phyloP scores from a whole-genome alignment of 2,888 invertebrate genomes.

The Apomyelois bistriatella region DNA sequence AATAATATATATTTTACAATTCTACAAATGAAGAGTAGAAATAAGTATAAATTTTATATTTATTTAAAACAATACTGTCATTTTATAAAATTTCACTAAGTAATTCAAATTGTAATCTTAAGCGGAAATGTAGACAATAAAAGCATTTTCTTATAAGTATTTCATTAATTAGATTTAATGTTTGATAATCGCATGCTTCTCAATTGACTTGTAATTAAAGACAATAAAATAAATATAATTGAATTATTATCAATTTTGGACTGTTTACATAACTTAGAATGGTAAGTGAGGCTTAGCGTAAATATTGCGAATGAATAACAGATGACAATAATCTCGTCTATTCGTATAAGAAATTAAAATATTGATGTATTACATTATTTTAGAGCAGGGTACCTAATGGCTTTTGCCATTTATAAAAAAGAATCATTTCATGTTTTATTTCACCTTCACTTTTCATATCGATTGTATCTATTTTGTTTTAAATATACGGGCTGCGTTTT shows the following conservation, averaged over 20 bases:
- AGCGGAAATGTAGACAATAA: neutral
- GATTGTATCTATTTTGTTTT: neutral
- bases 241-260: conserved; percentile 35
- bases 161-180: conserved; percentile 14
- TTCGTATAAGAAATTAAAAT: conserved; percentile 26
- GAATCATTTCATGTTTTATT: neutral
- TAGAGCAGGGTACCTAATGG: conserved; percentile 27
- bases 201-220: conserved; percentile 28
- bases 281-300: conserved; percentile 12
- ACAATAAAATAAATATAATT: conserved; percentile 22
- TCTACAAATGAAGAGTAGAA: conserved; percentile 10
- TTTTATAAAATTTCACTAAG: neutral
- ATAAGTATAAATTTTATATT: neutral
- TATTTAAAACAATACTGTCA: neutral
- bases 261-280: conserved; percentile 34
- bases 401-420: conserved; percentile 18
- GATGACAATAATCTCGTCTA: conserved; percentile 43
- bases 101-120: neutral
- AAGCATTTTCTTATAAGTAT: neutral
- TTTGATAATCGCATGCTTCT: conserved; percentile 26
- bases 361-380: conserved; percentile 23
- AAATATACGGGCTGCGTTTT: too few species aligned
- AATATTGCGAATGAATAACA: conserved; percentile 23
- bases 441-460: neutral
- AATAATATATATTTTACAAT: conserved; percentile 32